Evolutionary conservation across 2,888 invertebrate species (phyloP).

Genomic region (Prostheceraeus crozeri): DNA sequence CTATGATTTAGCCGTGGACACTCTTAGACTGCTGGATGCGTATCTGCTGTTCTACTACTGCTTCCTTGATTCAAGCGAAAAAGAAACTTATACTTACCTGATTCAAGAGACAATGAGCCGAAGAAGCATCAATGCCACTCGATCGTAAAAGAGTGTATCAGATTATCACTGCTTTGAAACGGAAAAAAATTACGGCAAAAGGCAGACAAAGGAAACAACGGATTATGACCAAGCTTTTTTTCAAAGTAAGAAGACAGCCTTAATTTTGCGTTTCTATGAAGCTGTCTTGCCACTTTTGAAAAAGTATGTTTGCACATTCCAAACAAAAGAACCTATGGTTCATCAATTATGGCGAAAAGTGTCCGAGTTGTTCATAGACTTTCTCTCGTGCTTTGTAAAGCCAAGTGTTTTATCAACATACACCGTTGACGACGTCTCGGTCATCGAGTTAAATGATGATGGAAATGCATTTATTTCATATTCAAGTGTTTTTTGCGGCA

Average conservation of each 20-base stretch:
- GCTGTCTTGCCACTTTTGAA: slow-evolving; percentile 1
- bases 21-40: slow-evolving; percentile 40
- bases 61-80: slow-evolving; percentile 11
- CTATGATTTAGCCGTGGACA: slow-evolving; percentile 41
- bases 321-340: not conserved
- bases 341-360: not conserved
- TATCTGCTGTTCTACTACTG: slow-evolving; percentile 36
- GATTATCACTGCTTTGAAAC: slow-evolving; percentile 13
- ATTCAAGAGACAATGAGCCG: not conserved
- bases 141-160: slow-evolving; percentile 18
- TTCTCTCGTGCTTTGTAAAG: not conserved
- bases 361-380: not conserved
- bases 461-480: no score
- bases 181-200: slow-evolving; percentile 36
- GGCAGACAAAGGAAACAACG: slow-evolving; percentile 37
- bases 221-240: slow-evolving; percentile 34
- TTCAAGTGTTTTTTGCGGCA: no score
- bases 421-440: not conserved
- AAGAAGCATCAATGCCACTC: no score
- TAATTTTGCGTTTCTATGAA: not conserved
- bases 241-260: slow-evolving; percentile 27
- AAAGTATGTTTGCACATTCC: not conserved
- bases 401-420: not conserved
- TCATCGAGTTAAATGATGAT: no score
- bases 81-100: not conserved